phyloP scores from a whole-genome alignment of 2,797 vertebrate species.

The Decapterus maruadsi region DNA sequence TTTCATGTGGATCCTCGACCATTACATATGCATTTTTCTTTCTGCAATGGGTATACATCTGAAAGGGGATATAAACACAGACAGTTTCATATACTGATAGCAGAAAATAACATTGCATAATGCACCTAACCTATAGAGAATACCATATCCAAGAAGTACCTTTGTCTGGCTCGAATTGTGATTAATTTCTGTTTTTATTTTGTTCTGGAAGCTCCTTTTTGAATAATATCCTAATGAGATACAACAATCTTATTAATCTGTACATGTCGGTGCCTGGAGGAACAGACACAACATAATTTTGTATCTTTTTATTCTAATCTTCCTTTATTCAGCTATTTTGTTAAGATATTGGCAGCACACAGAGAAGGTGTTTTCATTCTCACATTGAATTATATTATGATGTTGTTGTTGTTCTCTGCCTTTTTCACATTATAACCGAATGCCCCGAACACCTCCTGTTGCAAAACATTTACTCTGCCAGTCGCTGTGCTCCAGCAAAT shows the following conservation, averaged over 20 bases:
- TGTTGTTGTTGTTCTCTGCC: slow-evolving; percentile 10
- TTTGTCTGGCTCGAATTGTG: slow-evolving; percentile 19
- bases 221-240: slow-evolving; percentile 47
- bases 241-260: slow-evolving; percentile 60
- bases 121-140: background rate
- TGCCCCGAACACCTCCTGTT: slow-evolving; percentile 45
- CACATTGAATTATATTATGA: slow-evolving; percentile 40
- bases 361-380: slow-evolving; percentile 37
- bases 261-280: slow-evolving; percentile 31
- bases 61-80: background rate
- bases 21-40: too few relatives aligned
- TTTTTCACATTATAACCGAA: slow-evolving; percentile 40
- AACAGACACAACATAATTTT: slow-evolving; percentile 26
- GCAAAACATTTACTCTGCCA: slow-evolving; percentile 41
- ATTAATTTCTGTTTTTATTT: slow-evolving; percentile 44
- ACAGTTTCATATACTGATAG: background rate
- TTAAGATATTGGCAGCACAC: slow-evolving; percentile 25
- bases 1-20: background rate
- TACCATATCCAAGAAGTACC: background rate
- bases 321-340: slow-evolving; percentile 13
- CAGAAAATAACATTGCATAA: background rate
- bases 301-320: slow-evolving; percentile 30
- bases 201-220: slow-evolving; percentile 38
- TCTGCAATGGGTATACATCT: background rate
- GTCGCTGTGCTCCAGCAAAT: slow-evolving; percentile 58